Conservation (phyloP, 2,888 invertebrate species). For the Drosophila stalkeri region DNA sequence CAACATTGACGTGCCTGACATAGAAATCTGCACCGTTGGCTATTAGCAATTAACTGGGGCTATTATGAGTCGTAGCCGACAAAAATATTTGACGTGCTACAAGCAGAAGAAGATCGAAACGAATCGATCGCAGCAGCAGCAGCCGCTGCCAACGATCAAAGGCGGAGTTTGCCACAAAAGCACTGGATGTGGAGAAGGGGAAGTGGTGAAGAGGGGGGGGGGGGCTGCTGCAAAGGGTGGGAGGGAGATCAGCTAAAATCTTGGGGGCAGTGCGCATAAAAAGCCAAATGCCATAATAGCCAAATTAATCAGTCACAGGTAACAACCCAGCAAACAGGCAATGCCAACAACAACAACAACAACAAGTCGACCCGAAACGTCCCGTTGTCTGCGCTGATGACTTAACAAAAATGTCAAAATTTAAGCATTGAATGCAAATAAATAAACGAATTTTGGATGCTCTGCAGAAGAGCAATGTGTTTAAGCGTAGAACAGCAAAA, state of each 20-base stretch:
- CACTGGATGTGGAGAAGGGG: not conserved
- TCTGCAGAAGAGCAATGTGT: constrained; percentile 14
- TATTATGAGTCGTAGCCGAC: constrained; percentile 70
- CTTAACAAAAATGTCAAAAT: constrained; percentile 81
- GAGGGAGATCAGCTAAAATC: constrained; percentile 2
- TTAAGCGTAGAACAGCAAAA: not conserved
- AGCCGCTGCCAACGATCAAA: constrained; percentile 49
- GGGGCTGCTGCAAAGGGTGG: not conserved
- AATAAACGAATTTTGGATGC: constrained; percentile 37
- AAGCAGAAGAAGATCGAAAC: constrained; percentile 81
- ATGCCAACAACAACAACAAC: constrained; percentile 26
- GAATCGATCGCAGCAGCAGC: constrained; percentile 68
- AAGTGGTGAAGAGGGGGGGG: not conserved
- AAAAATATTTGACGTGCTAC: constrained; percentile 75
- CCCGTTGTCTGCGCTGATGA: constrained; percentile 74
- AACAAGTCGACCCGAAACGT: constrained; percentile 38
- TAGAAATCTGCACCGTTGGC: constrained; percentile 81
- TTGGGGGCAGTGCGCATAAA: constrained; percentile 75
- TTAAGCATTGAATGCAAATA: constrained; percentile 7
- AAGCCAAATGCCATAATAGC: constrained; percentile 80
- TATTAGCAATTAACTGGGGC: constrained; percentile 81
- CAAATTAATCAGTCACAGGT: constrained; percentile 80
- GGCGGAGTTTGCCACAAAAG: constrained; percentile 40
- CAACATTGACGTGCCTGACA: constrained; percentile 74
- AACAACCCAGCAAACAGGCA: constrained; percentile 62